Base-by-base conservation (phyloP, 2,888 invertebrate species). In the Onchidella celtica region DNA sequence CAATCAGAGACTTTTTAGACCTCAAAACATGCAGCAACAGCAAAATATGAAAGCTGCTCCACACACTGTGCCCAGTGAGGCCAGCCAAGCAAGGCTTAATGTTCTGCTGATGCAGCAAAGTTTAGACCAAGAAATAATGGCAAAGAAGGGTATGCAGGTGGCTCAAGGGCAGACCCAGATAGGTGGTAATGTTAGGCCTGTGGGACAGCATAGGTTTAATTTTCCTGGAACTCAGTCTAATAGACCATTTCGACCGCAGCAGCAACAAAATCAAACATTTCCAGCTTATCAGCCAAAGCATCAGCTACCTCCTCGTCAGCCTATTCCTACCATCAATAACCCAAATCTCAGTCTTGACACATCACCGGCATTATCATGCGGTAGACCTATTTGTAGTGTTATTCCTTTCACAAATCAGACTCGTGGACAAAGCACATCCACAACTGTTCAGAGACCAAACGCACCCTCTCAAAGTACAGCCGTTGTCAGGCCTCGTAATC, bases 101-200 rank as follows among this genome's bases (percentile, higher is more conserved):
- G 81, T 81, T 17, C 36, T 59, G 81, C 55, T 76, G 38, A 81
- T 81, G 81, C 81, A 81, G 40, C 66, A 76, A 59, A 76, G 34
- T 38, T 32, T 81, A 29, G 81, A 81, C 24, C 27, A 63, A 70
- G 76, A 76, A 29, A 81, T 81, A 24, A 70, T 14, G 65, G 81
- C 81, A 6, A 81, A 72, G 38, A 81, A 76, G 55, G 76, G 81
- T 14, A 14, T 17, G 27, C 32, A 29, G 32, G 2, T 17, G 14
- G 34, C 57, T 21, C 69, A 34, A 27, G 69, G 24, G 4, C 47
- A 40, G 27, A 4, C 29, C 6, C n/a, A n/a, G n/a, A n/a, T n/a
- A n/a, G n/a, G n/a, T n/a, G n/a, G n/a, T n/a, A n/a, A n/a, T n/a
- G n/a, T n/a, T n/a, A n/a, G n/a, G n/a, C n/a, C n/a, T n/a, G n/a